Evolutionary conservation across 2,888 invertebrate species (phyloP), one percentile per base, ranked within the genome.

Genomic region (Plebejus argus): DNA sequence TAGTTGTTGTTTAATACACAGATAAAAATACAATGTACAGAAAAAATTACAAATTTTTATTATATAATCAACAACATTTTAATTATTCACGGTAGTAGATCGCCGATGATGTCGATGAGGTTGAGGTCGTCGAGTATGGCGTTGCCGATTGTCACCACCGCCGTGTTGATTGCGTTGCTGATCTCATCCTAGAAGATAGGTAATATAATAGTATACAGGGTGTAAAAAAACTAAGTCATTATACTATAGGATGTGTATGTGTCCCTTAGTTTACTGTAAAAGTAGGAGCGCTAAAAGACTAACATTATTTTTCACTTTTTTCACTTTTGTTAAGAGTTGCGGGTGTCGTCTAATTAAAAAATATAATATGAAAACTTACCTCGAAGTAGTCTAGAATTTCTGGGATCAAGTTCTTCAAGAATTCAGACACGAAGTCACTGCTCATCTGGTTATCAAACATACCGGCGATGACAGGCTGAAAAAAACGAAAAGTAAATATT

Each of bases 401-500:
- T 0, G 87, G 86, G 10, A 91, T 82, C 4, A 92, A 81, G 74
- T 86, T 82, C 6, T 78, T 83, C 70, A 92, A 78, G 81, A 91
- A 90, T 5, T 79, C 77, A 66, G 87, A 88, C 0, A 89, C 80
- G 53, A 92, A 92, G 1, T 82, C 83, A 53, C 87, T 88, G 15
- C 86, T 82, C 0, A 78, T 80, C 0, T 87, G 83, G 72, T 89
- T 84, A 39, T 85, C 81, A 78, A 91, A 87, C 79, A 92, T 76
- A 0, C 92, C 92, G 8, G 82, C 89, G 15, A 92, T 85, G 53
- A 83, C 80, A 1, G 89, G 83, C 92, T 92, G 84, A 72, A 85
- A 87, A 78, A 66, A 81, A 76, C 75, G 76, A 70, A 66, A 18
- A 3, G 1, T 18, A 53, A 53, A 53, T 71, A 28, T 10, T 39